Conservation (phyloP, 2,797 vertebrate genomes). For the Apodemus agrarius region DNA sequence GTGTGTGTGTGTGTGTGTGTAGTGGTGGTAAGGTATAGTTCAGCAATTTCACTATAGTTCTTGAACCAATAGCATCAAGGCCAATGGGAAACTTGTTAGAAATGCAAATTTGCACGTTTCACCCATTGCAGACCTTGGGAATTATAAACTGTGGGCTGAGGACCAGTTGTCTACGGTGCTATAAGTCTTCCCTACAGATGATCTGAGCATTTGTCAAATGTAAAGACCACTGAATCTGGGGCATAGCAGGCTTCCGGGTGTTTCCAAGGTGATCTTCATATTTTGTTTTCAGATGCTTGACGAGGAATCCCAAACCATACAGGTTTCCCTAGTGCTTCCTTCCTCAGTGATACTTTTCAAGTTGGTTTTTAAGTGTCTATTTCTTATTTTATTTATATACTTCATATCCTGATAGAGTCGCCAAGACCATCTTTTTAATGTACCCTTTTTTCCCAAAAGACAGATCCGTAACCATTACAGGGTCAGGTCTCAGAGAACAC, state of each 20-base stretch:
- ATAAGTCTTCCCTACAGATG: background rate
- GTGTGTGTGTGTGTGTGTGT: background rate
- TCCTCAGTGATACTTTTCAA: background rate
- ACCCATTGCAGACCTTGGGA: background rate
- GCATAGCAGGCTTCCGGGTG: background rate
- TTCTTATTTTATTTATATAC: slow-evolving; percentile 16
- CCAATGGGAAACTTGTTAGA: background rate
- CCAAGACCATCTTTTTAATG: background rate
- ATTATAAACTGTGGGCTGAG: background rate
- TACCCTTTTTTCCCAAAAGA: background rate
- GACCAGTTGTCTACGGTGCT: too few species aligned
- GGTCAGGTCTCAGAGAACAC: background rate
- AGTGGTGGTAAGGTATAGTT: background rate
- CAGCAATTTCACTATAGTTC: background rate
- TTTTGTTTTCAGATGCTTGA: background rate
- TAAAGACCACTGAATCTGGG: background rate
- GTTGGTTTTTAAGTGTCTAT: background rate
- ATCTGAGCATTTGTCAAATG: background rate
- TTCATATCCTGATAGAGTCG: background rate
- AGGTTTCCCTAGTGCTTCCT: background rate
- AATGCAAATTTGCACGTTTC: background rate
- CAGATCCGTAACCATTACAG: background rate
- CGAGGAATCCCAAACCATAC: background rate
- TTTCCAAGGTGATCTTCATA: background rate
- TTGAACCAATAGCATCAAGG: background rate